phyloP scores from a whole-genome alignment of 2,113 vertebrate genomes.

The Clarias macrocephalus region DNA sequence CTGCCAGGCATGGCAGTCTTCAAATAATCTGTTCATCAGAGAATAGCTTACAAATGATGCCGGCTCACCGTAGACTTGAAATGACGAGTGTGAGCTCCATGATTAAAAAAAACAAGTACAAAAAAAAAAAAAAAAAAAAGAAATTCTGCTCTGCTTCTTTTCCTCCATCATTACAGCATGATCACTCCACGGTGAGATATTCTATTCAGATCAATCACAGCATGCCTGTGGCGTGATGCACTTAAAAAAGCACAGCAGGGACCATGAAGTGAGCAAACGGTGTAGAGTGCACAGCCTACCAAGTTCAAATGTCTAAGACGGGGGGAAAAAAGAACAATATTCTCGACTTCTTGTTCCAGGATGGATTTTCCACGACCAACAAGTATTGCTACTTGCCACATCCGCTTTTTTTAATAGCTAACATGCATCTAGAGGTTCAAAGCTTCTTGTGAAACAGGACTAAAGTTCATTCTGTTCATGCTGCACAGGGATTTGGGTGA shows the following conservation, averaged over 20 bases:
- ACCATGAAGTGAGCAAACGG: constrained; percentile 2
- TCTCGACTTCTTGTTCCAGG: not conserved
- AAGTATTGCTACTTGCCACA: not conserved
- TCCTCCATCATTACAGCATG: constrained; percentile 51
- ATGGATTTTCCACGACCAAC: not conserved
- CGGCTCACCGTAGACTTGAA: not conserved
- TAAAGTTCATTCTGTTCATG: not conserved
- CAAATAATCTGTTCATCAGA: constrained; percentile 5
- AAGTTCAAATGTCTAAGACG: not conserved
- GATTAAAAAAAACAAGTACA: constrained; percentile 18
- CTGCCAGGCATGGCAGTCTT: constrained; percentile 24
- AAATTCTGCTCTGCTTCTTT: constrained; percentile 17
- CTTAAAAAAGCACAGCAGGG: constrained; percentile 30
- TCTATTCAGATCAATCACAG: constrained; percentile 54
- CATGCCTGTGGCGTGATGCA: constrained; percentile 5
- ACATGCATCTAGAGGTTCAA: not conserved
- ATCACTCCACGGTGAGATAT: constrained; percentile 45
- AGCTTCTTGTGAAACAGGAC: not conserved
- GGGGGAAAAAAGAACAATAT: not conserved
- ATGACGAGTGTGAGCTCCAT: constrained; percentile 25
- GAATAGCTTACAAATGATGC: not conserved
- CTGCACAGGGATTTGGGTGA: not conserved
- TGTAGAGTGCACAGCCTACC: not conserved
- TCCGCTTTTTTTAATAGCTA: not conserved
- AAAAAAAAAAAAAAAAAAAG: too few species aligned